phyloP scores from a whole-genome alignment of 2,113 vertebrate genomes.

The Hiodon alosoides region DNA sequence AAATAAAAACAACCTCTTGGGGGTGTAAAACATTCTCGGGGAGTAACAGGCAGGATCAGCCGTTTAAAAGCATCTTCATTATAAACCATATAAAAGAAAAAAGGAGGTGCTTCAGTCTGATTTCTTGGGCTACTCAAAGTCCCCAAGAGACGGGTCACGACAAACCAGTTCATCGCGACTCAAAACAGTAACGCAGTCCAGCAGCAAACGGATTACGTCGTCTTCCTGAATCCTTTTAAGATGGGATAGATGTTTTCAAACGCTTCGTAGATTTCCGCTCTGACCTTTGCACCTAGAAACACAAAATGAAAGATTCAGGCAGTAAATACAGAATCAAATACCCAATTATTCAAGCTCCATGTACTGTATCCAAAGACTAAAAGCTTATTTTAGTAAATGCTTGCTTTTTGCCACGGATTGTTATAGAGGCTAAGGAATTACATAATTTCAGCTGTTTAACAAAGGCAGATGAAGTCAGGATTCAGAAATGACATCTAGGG shows the following conservation, averaged over 20 bases:
- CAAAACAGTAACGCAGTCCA: slow-evolving; percentile 23
- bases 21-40: background rate
- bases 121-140: background rate
- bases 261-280: slow-evolving; percentile 95
- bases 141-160: background rate
- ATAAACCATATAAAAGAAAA: background rate
- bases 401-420: no score
- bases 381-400: no score
- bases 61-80: slow-evolving; percentile 11
- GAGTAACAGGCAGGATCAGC: slow-evolving; percentile 1
- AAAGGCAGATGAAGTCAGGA: background rate
- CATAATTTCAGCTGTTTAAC: no score
- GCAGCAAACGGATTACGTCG: slow-evolving; percentile 69
- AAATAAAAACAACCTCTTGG: background rate
- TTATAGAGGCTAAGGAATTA: no score
- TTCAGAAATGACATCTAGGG: background rate
- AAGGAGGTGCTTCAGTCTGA: background rate
- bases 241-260: slow-evolving; percentile 99
- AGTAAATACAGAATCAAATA: no score
- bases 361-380: no score
- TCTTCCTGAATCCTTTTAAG: slow-evolving; percentile 96
- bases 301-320: background rate
- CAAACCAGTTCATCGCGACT: background rate
- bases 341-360: no score
- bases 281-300: slow-evolving; percentile 86